Base-by-base conservation (phyloP, 2,113 vertebrate species). In the Podiceps cristatus region DNA sequence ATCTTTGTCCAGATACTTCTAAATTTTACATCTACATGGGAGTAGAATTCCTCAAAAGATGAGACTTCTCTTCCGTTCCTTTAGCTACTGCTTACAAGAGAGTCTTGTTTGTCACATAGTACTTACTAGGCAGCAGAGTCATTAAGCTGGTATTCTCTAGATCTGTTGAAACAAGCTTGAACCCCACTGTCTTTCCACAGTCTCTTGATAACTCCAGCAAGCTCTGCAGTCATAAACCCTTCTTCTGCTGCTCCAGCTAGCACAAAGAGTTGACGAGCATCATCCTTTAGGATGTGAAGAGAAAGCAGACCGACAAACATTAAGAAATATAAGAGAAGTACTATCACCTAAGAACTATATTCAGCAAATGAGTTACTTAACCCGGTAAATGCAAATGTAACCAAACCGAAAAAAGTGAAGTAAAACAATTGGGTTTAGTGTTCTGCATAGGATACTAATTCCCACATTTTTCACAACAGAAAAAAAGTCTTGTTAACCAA, bases 41-140 rank as follows among this genome's bases (percentile, higher is more conserved):
- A 90, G 16, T 23, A 92, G 35, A 76, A 69, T 10, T 66, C 40
- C 63, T 44, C 45, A 76, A 18, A 77, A 79, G 40, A 56, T 45
- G 8, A 66, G 12, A 18, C 18, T 33, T 55, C 18, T 8, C 4
- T 80, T 33, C 13, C 3, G 23, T n/a, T 82, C 11, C 35, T 85
- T 86, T 58, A 96, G 31, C 31, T 47, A 29, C 29, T 45, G 35
- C 2, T n/a, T 22, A 78, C 3, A 88, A 44, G 24, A 66, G 27
- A 62, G 22, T 15, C 33, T 16, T 86, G 17, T 28, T 60, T 83
- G 72, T 83, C 84, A 53, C 77, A 19, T 3, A 67, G 56, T 91
- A 99, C 99, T 99, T 98, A 99, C 99, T 99, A 99, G 67, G 99
- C 99, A 37, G 99, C 99, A 27, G 99, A 99, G 96, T 99, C 99